Conservation (phyloP, 2,888 invertebrate genomes). For the Meta bourneti region DNA sequence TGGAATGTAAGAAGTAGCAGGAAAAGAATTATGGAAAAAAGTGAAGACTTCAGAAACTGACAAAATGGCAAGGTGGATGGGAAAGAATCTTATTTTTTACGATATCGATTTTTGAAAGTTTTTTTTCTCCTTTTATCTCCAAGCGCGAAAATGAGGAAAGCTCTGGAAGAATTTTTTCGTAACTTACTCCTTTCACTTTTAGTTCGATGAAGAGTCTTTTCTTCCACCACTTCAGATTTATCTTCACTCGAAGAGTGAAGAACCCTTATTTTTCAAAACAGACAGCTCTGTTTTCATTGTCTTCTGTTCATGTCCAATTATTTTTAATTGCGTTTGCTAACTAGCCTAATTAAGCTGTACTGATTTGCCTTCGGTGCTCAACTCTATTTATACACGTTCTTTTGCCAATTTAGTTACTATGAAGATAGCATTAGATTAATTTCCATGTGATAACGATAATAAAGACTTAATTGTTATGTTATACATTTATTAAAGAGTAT, state of each 20-base stretch:
- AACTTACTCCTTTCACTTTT: not conserved
- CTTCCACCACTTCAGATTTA: not conserved
- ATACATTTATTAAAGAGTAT: too few relatives aligned
- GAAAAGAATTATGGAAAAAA: not conserved
- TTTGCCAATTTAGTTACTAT: not conserved
- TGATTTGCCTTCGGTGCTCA: not conserved
- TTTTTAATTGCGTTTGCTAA: not conserved
- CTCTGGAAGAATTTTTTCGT: not conserved
- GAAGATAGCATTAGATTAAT: not conserved
- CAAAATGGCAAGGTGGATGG: constrained; percentile 15
- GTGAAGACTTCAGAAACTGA: constrained; percentile 3
- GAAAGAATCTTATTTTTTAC: constrained; percentile 1
- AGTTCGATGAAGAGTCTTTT: not conserved
- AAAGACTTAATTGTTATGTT: too few relatives aligned
- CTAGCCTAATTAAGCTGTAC: not conserved
- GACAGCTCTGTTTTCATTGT: not conserved
- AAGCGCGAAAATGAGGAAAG: constrained; percentile 10
- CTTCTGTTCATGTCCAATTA: not conserved
- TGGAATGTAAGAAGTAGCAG: constrained; percentile 2
- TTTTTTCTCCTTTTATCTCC: not conserved
- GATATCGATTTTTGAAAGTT: constrained; percentile 6
- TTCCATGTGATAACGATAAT: not conserved
- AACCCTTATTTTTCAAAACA: not conserved
- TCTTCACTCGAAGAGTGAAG: not conserved
- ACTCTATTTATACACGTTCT: not conserved